Evolutionary conservation across 2,888 invertebrate genomes (phyloP).

Genomic region (Apodemia mormo): DNA sequence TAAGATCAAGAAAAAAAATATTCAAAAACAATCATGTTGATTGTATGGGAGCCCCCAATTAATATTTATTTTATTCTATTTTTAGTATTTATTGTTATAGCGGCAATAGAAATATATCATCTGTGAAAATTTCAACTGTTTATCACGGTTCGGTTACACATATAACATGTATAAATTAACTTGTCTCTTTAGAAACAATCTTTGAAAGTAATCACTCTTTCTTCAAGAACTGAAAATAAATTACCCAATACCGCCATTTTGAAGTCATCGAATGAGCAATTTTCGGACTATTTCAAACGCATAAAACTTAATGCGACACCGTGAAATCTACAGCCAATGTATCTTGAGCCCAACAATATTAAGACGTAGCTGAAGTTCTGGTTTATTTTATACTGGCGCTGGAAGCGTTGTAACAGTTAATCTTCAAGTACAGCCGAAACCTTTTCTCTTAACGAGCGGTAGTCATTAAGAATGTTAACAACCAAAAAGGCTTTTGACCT

Average conservation of each 20-base stretch:
- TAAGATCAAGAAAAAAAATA: too few relatives aligned
- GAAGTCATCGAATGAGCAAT: conserved; percentile 67
- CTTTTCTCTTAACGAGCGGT: conserved; percentile 69
- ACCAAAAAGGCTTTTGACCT: conserved; percentile 42
- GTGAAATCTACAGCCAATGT: conserved; percentile 50
- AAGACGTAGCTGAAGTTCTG: background rate
- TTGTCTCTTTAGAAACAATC: background rate
- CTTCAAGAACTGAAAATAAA: conserved; percentile 16
- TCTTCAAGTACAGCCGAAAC: conserved; percentile 72
- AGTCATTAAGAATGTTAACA: conserved; percentile 70
- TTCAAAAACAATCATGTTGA: too few relatives aligned
- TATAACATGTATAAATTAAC: background rate
- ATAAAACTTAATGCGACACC: conserved; percentile 69
- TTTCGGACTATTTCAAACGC: conserved; percentile 70
- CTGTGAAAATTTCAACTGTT: too few relatives aligned
- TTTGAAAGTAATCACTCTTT: conserved; percentile 3
- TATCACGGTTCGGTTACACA: too few relatives aligned
- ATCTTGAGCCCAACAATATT: conserved; percentile 39
- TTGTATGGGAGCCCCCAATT: too few relatives aligned
- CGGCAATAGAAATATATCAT: too few relatives aligned
- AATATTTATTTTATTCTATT: too few relatives aligned
- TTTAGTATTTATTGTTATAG: too few relatives aligned
- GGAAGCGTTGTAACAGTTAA: conserved; percentile 62
- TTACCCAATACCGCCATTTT: conserved; percentile 25
- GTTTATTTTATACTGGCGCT: conserved; percentile 45